Evolutionary conservation across 2,113 vertebrate genomes (phyloP).

Genomic region (Phrynocephalus versicolor): DNA sequence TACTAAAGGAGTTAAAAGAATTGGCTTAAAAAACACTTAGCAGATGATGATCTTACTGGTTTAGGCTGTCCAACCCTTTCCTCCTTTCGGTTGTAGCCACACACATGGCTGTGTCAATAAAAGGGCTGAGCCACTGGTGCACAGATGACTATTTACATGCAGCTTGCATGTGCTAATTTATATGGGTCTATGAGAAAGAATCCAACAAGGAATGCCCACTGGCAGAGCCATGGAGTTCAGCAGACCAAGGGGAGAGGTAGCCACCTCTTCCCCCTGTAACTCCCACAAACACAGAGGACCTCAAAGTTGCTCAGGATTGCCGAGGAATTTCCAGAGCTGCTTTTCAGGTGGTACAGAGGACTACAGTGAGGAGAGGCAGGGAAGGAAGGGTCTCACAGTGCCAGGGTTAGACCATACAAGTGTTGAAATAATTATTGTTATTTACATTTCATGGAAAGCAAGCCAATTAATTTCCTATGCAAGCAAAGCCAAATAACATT

Average conservation of each 20-base stretch:
- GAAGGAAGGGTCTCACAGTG: neutral
- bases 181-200: neutral
- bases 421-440: too few relatives aligned
- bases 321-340: neutral
- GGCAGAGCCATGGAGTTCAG: neutral
- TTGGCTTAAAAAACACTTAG: neutral
- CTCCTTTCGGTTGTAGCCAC: neutral
- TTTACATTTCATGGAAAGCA: too few relatives aligned
- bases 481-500: too few relatives aligned
- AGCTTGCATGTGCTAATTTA: neutral
- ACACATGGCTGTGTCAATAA: too few relatives aligned
- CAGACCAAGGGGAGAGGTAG: neutral
- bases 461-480: too few relatives aligned
- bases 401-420: too few relatives aligned
- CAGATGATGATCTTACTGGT: neutral
- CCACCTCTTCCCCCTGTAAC: neutral
- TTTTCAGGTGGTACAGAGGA: neutral
- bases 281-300: too few relatives aligned
- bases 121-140: neutral
- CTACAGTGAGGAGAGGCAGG: neutral
- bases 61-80: neutral
- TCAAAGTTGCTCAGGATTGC: neutral
- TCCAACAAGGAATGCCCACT: neutral
- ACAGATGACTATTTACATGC: neutral
- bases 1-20: neutral